Conservation (phyloP, 2,888 invertebrate genomes). For the Elysia crispata region DNA sequence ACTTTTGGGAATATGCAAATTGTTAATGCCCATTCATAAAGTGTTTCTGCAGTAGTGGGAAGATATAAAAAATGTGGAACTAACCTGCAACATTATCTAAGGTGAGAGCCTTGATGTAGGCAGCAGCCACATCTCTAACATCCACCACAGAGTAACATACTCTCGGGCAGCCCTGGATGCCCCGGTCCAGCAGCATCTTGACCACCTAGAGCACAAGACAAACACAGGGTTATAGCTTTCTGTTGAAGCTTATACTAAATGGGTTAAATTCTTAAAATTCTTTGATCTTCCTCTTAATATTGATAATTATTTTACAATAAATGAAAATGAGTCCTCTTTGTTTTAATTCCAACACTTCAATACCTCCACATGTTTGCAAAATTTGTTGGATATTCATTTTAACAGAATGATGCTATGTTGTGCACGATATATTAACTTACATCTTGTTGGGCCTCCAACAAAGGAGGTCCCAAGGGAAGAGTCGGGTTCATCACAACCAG, state of each 20-base stretch:
- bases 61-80: not conserved
- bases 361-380: no score
- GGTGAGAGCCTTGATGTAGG: constrained; percentile 79
- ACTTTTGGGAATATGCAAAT: no score
- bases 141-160: constrained; percentile 79
- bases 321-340: not conserved
- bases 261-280: no score
- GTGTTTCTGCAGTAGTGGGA: no score
- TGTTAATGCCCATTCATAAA: no score
- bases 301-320: no score
- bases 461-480: constrained; percentile 79
- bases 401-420: not conserved
- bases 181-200: not conserved
- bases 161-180: not conserved
- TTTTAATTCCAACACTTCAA: not conserved
- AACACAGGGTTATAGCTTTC: no score
- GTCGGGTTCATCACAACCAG: constrained; percentile 80
- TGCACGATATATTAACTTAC: constrained; percentile 58
- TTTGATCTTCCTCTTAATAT: no score
- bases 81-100: constrained; percentile 78
- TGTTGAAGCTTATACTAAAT: no score
- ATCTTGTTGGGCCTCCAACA: constrained; percentile 63
- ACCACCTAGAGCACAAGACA: no score
- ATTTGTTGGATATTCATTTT: not conserved
- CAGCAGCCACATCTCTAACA: constrained; percentile 80